Conservation (phyloP, 2,113 vertebrate species). For the Thamnophis sirtalis region DNA sequence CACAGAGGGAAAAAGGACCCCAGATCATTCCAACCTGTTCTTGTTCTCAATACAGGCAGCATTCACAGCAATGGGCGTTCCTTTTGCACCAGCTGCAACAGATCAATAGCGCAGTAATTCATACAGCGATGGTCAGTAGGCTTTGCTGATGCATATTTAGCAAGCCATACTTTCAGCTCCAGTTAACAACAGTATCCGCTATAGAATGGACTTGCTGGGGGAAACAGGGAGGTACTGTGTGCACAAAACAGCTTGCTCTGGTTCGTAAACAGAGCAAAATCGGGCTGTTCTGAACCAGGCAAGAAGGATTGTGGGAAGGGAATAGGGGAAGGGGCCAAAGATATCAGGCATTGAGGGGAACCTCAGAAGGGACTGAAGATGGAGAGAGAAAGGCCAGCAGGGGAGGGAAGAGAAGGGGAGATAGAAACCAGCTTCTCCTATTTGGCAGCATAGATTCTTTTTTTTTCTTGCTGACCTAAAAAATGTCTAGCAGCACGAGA, state of each 20-base stretch:
- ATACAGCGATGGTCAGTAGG: not conserved
- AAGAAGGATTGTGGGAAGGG: not conserved
- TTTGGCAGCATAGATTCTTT: not conserved
- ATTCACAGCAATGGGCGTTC: not conserved
- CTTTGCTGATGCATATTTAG: not conserved
- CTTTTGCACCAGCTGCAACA: not conserved
- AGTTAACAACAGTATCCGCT: not conserved
- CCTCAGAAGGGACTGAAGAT: not conserved
- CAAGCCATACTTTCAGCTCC: not conserved
- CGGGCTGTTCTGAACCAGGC: not conserved
- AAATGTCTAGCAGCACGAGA: not conserved
- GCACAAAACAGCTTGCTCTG: not conserved
- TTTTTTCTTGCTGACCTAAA: not conserved
- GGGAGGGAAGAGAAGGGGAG: not conserved
- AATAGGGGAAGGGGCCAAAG: not conserved
- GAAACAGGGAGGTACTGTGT: not conserved
- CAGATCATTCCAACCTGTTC: not conserved
- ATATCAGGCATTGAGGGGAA: not conserved
- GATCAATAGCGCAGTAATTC: not conserved
- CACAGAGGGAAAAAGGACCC: not conserved
- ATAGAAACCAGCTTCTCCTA: not conserved
- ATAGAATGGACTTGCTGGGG: not conserved
- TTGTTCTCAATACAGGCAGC: not conserved
- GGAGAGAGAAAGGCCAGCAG: not conserved
- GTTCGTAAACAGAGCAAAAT: not conserved